Evolutionary conservation across 2,797 vertebrate species (phyloP).

Genomic region (Columba guinea): DNA sequence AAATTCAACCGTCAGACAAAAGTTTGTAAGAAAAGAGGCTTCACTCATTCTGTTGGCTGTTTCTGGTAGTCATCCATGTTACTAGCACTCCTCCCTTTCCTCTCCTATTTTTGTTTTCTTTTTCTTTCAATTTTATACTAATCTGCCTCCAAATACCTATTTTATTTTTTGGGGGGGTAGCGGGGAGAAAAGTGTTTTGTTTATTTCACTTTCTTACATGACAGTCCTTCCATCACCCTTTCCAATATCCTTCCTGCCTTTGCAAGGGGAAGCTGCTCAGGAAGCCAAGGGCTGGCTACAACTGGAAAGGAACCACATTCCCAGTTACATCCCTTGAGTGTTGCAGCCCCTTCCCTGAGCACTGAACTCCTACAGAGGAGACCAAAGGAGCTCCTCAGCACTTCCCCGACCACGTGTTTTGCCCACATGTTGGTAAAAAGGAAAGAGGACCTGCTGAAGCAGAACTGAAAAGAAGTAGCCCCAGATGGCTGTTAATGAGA

Average conservation of each 20-base stretch:
- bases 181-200: fast-evolving
- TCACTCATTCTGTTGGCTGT: neutral
- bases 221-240: neutral
- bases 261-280: neutral
- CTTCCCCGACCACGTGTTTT: neutral
- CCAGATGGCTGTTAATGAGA: neutral
- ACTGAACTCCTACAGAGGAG: neutral
- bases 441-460: neutral
- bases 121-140: neutral
- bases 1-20: neutral
- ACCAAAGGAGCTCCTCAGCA: neutral
- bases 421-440: neutral
- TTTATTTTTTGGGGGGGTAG: neutral
- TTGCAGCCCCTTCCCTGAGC: neutral
- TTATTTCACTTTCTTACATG: neutral
- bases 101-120: neutral
- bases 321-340: neutral
- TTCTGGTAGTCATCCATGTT: neutral
- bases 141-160: neutral
- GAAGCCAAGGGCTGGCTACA: neutral
- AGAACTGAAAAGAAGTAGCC: neutral
- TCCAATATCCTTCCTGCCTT: neutral
- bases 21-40: neutral
- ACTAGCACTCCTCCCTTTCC: neutral
- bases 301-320: neutral